phyloP scores from a whole-genome alignment of 2,797 vertebrate species.

The Acipenser ruthenus region DNA sequence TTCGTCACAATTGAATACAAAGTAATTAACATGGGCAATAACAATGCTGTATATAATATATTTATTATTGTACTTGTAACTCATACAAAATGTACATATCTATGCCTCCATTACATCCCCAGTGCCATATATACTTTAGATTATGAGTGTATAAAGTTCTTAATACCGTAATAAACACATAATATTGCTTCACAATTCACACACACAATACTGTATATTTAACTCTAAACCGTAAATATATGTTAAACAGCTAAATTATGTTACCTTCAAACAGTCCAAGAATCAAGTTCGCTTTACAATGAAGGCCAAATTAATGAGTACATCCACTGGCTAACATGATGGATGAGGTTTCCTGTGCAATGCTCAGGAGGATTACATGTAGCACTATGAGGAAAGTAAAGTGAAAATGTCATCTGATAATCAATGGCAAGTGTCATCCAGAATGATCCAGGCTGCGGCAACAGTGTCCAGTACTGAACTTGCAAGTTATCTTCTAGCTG shows the following conservation, averaged over 20 bases:
- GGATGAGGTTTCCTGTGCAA: background rate
- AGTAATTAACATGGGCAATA: too few species aligned
- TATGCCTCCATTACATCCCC: too few species aligned
- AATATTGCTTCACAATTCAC: background rate
- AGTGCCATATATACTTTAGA: background rate
- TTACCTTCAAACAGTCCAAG: background rate
- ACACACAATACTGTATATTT: background rate
- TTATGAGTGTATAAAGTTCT: background rate
- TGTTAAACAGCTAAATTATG: background rate
- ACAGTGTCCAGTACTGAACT: too few species aligned
- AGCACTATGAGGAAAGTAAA: background rate
- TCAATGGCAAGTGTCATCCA: background rate
- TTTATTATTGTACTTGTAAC: too few species aligned
- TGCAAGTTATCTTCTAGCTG: too few species aligned
- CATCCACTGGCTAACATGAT: background rate
- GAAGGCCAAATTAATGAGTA: background rate
- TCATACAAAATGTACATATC: too few species aligned
- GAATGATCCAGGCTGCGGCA: background rate
- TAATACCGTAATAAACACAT: background rate
- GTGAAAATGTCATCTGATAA: background rate
- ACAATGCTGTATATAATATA: too few species aligned
- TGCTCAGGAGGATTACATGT: background rate
- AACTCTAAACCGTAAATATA: background rate
- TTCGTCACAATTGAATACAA: too few species aligned
- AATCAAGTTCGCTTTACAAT: background rate